A percentile compares a stretch with the other conserved stretches of the same genome.
Conservation (phyloP, 2,888 invertebrate genomes). For the Syrphus vitripennis region DNA sequence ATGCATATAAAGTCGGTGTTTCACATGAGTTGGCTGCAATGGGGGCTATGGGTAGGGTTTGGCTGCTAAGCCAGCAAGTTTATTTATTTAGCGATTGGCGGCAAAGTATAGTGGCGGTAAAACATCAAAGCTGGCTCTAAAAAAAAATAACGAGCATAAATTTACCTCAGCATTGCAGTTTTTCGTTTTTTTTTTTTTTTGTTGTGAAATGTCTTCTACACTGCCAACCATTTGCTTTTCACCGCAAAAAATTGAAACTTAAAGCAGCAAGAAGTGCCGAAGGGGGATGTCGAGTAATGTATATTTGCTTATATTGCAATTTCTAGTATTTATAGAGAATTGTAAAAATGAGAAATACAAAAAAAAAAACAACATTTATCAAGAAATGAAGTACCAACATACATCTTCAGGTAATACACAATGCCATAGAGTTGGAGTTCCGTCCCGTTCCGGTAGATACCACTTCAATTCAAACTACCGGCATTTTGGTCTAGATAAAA, state of each 20-base stretch:
- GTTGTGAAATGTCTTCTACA: neutral
- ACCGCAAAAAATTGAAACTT: constrained; percentile 49
- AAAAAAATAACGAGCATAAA: constrained; percentile 8
- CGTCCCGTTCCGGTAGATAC: neutral
- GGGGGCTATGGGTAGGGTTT: neutral
- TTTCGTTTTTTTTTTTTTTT: constrained; percentile 7
- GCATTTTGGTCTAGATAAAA: constrained; percentile 11
- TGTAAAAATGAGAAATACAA: neutral
- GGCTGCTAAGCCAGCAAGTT: neutral
- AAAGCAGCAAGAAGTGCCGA: constrained; percentile 15
- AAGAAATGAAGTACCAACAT: constrained; percentile 34
- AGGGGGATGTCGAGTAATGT: neutral
- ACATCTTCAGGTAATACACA: constrained; percentile 44
- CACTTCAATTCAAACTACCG: constrained; percentile 45
- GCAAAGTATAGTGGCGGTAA: constrained; percentile 30
- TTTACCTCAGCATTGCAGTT: constrained; percentile 19
- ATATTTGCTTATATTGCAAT: constrained; percentile 7
- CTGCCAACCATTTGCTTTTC: constrained; percentile 30
- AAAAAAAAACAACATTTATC: constrained; percentile 40
- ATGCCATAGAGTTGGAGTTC: constrained; percentile 14
- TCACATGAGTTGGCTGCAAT: constrained; percentile 5
- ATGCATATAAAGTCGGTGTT: neutral
- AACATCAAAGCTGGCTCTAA: constrained; percentile 54
- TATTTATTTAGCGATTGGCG: constrained; percentile 35
- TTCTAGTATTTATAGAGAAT: neutral